These are phyloP conservation scores for Platerodrilus igneus DNA, from an alignment of 2,888 invertebrate species.

Conservation along the genomic window DNA sequence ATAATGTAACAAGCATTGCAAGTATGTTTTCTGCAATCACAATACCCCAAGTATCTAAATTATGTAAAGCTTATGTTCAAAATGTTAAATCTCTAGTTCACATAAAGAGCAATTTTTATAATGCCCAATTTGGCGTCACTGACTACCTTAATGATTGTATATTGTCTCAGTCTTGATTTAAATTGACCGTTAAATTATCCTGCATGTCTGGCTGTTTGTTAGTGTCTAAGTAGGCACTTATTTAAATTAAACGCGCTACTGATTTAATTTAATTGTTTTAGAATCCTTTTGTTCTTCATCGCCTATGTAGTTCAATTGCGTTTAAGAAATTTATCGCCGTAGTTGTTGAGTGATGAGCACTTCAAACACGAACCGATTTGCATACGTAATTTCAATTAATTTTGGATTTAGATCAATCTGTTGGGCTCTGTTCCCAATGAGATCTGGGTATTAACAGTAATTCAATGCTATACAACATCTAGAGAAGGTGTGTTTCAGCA, in stretches of 20 bases:
- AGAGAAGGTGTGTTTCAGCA: conserved; percentile 27
- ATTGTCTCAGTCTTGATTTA: conserved; percentile 39
- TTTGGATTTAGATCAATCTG: conserved; percentile 22
- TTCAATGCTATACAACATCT: conserved; percentile 20
- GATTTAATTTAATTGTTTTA: conserved; percentile 23
- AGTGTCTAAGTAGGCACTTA: conserved; percentile 29
- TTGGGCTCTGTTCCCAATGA: conserved; percentile 20
- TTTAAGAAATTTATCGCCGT: conserved; percentile 16
- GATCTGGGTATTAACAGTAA: conserved; percentile 23
- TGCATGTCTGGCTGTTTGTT: conserved; percentile 33
- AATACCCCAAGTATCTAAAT: conserved; percentile 38
- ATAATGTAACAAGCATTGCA: conserved; percentile 20
- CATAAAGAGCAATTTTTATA: conserved; percentile 35
- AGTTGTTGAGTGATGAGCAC: conserved; percentile 15
- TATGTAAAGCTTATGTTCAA: conserved; percentile 37
- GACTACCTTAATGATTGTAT: conserved; percentile 40
- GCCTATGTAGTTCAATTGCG: conserved; percentile 7
- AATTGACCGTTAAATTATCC: conserved; percentile 38
- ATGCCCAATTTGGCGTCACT: conserved; percentile 36
- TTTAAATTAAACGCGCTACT: conserved; percentile 29
- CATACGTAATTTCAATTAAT: conserved; percentile 31
- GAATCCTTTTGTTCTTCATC: conserved; percentile 18
- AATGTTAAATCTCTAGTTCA: conserved; percentile 32
- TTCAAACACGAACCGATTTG: conserved; percentile 21
- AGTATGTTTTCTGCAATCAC: conserved; percentile 26